Percentiles rank a stretch among this genome's conserved stretches.
phyloP scores from a whole-genome alignment of 2,888 invertebrate genomes.

The Zaprionus obscuricornis region DNA sequence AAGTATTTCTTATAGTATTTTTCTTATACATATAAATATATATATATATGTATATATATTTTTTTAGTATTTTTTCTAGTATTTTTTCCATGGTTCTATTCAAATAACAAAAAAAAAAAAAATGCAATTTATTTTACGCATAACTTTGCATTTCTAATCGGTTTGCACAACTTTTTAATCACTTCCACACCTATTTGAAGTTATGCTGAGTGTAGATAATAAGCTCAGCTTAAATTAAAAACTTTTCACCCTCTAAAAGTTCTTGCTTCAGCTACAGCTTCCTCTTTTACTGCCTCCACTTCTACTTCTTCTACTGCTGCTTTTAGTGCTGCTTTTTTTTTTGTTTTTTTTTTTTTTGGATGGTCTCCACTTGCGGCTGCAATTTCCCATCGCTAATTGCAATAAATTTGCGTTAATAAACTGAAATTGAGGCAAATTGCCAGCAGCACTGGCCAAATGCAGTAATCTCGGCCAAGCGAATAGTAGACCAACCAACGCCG shows the following conservation, averaged over 20 bases:
- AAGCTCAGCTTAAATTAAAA: slow-evolving; percentile 74
- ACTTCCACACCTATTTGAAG: slow-evolving; percentile 62
- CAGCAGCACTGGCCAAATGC: slow-evolving; percentile 50
- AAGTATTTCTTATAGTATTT: too few relatives aligned
- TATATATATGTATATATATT: background rate
- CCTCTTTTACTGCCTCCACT: too few relatives aligned
- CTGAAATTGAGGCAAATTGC: slow-evolving; percentile 60
- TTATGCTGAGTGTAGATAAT: slow-evolving; percentile 58
- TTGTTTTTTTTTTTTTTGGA: slow-evolving; percentile 18
- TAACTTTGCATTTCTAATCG: slow-evolving; percentile 71
- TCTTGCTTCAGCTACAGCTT: too few relatives aligned
- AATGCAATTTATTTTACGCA: slow-evolving; percentile 58
- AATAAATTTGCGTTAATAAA: slow-evolving; percentile 76
- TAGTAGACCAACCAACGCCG: slow-evolving; percentile 1
- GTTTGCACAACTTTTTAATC: slow-evolving; percentile 65
- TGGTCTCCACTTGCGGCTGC: slow-evolving; percentile 39
- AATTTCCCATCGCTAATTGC: slow-evolving; percentile 65
- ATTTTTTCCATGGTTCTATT: background rate
- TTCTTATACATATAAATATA: too few relatives aligned
- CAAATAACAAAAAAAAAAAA: slow-evolving; percentile 23
- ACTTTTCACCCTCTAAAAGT: slow-evolving; percentile 55
- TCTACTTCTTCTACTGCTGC: slow-evolving; percentile 14
- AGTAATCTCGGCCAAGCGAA: slow-evolving; percentile 9
- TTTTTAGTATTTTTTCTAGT: background rate
- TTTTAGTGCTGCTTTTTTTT: slow-evolving; percentile 15